Evolutionary conservation across 2,797 vertebrate genomes (phyloP).

Genomic region (Propithecus perrieri): DNA sequence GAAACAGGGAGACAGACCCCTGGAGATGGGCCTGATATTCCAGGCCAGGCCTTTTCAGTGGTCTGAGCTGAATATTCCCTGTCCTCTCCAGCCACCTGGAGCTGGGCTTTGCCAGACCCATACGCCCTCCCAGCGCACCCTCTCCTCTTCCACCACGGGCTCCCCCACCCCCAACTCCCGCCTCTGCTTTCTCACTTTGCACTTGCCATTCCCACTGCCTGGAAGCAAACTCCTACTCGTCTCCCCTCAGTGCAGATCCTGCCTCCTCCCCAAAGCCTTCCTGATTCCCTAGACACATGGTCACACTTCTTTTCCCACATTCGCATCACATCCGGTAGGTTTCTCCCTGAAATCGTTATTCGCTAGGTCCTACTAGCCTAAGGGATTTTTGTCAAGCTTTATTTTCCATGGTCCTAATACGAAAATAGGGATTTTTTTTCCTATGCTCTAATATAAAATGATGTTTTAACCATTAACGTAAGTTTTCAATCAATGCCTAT

Average conservation of each 20-base stretch:
- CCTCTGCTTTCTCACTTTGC: neutral
- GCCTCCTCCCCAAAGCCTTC: neutral
- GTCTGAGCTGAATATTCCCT: neutral
- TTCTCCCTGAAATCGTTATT: neutral
- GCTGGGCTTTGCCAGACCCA: neutral
- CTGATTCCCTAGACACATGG: neutral
- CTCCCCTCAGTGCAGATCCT: neutral
- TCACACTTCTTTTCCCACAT: neutral
- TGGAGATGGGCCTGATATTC: neutral
- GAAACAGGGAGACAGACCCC: neutral
- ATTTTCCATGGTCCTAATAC: neutral
- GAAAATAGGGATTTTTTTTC: neutral
- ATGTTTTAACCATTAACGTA: slow-evolving; percentile 45
- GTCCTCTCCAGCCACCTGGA: neutral
- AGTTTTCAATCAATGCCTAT: slow-evolving; percentile 32
- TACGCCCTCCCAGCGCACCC: neutral
- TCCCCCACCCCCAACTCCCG: neutral
- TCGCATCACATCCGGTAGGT: neutral
- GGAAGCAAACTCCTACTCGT: neutral
- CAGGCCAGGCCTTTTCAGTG: neutral
- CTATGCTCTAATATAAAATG: neutral
- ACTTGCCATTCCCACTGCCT: neutral
- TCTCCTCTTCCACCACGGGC: neutral
- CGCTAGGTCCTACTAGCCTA: neutral
- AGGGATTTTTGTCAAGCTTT: neutral